Conservation (phyloP, 2,797 vertebrate species). For the Rhynchotus rufescens region DNA sequence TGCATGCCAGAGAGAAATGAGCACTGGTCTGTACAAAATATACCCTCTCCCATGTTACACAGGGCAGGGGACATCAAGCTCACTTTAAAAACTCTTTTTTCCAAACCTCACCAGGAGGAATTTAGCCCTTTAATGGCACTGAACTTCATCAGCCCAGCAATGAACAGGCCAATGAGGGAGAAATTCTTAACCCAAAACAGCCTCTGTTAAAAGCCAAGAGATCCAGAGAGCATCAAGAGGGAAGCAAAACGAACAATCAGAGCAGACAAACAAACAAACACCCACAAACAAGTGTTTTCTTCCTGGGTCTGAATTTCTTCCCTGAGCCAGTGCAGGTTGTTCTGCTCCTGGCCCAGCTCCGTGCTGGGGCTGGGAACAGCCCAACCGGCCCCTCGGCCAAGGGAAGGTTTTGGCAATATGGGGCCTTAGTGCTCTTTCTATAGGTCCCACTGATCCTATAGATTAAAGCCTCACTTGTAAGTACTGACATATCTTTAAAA, state of each 20-base stretch:
- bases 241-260: background rate
- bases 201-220: background rate
- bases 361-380: background rate
- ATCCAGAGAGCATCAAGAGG: background rate
- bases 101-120: background rate
- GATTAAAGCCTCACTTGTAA: background rate
- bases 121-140: background rate
- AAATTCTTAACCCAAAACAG: background rate
- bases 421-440: background rate
- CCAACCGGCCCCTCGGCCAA: accelerated
- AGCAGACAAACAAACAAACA: no score
- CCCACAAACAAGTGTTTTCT: background rate
- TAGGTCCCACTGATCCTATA: background rate
- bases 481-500: background rate
- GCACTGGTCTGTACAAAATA: background rate
- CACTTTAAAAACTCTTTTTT: background rate
- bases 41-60: background rate
- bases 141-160: background rate
- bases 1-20: background rate
- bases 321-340: accelerated
- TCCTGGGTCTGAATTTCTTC: background rate
- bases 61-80: background rate
- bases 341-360: background rate
- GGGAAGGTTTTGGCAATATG: background rate
- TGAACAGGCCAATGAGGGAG: background rate